Conservation (phyloP, 2,797 vertebrate genomes). For the Mus caroli region DNA sequence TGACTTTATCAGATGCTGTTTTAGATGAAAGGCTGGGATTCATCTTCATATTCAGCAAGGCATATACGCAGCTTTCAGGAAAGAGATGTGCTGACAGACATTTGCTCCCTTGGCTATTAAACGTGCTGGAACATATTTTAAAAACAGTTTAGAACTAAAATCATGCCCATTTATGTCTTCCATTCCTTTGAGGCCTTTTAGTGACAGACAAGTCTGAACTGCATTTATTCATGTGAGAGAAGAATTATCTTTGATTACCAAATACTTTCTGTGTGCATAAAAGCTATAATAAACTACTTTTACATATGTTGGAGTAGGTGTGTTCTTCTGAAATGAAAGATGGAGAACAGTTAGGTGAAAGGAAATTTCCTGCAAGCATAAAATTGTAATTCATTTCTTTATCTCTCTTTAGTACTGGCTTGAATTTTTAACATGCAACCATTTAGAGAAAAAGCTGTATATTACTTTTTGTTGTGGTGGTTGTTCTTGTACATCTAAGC, state of each 20-base stretch:
- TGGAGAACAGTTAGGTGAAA: neutral
- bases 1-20: conserved; percentile 4
- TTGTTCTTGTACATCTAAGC: neutral
- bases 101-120: conserved; percentile 44
- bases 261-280: conserved; percentile 71
- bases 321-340: conserved; percentile 36
- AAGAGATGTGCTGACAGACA: neutral
- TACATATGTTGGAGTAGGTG: neutral
- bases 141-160: conserved; percentile 69
- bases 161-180: conserved; percentile 63
- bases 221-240: conserved; percentile 77
- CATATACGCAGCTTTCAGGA: conserved; percentile 34
- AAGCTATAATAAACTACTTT: conserved; percentile 68
- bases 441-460: neutral
- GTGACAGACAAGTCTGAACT: conserved; percentile 82
- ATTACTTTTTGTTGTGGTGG: neutral
- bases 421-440: conserved; percentile 2
- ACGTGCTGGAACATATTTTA: conserved; percentile 48
- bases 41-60: conserved; percentile 44
- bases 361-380: neutral
- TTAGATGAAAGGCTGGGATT: conserved; percentile 22
- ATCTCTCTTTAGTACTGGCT: neutral
- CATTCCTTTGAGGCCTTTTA: conserved; percentile 77
- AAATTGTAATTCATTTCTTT: neutral
- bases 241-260: conserved; percentile 62